Conservation (phyloP, 2,797 vertebrate genomes). For the Heterohyrax brucei region DNA sequence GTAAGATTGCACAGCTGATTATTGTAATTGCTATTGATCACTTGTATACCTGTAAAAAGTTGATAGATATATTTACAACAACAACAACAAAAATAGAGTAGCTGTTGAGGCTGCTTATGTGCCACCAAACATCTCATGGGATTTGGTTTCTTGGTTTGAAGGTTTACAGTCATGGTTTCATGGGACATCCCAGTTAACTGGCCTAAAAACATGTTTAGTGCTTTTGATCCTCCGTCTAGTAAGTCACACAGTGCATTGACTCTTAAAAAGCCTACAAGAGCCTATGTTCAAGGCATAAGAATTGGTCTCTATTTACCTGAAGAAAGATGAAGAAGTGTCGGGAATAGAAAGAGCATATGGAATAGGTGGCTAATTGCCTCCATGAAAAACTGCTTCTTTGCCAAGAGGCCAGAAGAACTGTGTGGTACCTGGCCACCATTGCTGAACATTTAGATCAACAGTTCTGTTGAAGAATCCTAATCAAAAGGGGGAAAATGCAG, state of each 20-base stretch:
- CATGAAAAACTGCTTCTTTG: not conserved
- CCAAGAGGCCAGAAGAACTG: not conserved
- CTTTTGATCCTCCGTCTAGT: not conserved
- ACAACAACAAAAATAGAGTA: not conserved
- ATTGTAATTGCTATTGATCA: not conserved
- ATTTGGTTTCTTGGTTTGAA: not conserved
- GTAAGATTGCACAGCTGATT: not conserved
- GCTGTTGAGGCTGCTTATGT: not conserved
- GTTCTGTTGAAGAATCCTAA: not conserved
- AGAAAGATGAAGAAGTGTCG: no score
- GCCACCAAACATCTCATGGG: not conserved
- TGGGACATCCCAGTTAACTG: not conserved
- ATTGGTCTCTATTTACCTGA: not conserved
- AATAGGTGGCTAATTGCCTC: not conserved
- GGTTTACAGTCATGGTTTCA: not conserved
- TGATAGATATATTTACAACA: not conserved
- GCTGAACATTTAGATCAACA: not conserved
- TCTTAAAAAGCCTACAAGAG: not conserved
- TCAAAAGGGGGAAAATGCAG: not conserved
- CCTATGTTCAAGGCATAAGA: not conserved
- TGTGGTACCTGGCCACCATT: not conserved
- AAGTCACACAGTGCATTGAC: not conserved
- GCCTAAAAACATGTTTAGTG: not conserved
- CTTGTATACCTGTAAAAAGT: not conserved
- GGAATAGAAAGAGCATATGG: no score